Evolutionary conservation across 2,113 vertebrate genomes (phyloP).

Genomic region (Aldabrachelys gigantea): DNA sequence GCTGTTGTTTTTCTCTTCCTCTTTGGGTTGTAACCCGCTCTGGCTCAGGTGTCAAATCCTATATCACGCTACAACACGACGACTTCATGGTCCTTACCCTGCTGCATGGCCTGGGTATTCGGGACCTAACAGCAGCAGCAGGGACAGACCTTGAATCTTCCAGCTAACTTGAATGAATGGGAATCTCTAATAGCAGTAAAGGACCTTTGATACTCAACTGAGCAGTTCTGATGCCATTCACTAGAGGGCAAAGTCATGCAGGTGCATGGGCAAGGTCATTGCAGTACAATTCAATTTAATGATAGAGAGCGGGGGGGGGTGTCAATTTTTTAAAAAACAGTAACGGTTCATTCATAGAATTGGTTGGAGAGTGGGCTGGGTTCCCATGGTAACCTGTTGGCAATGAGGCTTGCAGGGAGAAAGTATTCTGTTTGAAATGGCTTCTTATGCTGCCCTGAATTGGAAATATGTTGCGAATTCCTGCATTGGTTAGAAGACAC

Average conservation of each 20-base stretch:
- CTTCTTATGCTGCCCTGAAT: constrained; percentile 29
- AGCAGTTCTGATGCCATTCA: background rate
- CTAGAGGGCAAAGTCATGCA: background rate
- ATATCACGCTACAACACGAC: background rate
- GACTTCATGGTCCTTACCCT: constrained; percentile 8
- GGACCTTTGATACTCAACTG: background rate
- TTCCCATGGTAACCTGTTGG: constrained; percentile 70
- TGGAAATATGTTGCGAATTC: background rate
- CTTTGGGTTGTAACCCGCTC: background rate
- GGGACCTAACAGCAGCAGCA: constrained; percentile 10
- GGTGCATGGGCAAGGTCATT: background rate
- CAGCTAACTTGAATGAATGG: background rate
- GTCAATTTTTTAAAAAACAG: constrained; percentile 46
- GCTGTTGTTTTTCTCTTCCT: background rate
- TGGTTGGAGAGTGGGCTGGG: constrained; percentile 58
- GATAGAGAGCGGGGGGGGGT: background rate
- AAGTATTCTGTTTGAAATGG: constrained; percentile 65
- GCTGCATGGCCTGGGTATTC: background rate
- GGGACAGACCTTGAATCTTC: background rate
- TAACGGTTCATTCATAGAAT: constrained; percentile 42
- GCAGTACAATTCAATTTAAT: background rate
- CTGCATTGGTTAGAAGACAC: background rate
- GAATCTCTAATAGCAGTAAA: background rate
- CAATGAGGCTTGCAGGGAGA: constrained; percentile 33
- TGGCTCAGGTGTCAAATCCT: background rate